A percentile compares a stretch with the other conserved stretches of the same genome.
Evolutionary conservation across 2,888 invertebrate species (phyloP).

Genomic region (Temnothorax rugatulus): DNA sequence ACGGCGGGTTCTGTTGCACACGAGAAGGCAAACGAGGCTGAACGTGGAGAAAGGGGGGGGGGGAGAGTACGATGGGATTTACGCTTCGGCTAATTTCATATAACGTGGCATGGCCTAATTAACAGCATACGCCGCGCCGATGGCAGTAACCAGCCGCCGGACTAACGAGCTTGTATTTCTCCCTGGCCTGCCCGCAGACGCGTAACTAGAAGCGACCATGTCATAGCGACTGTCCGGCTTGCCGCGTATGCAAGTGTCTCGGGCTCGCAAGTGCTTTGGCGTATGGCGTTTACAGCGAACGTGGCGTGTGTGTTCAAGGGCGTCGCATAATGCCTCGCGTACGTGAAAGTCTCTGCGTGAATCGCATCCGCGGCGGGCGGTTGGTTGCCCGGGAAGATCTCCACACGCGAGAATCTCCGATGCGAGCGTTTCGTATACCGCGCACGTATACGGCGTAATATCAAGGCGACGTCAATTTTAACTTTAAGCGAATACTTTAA

Average conservation of each 20-base stretch:
- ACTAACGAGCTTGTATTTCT: conserved; percentile 56
- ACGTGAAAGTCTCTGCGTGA: conserved; percentile 25
- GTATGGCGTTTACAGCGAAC: not conserved
- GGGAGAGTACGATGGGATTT: conserved; percentile 56
- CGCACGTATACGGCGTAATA: not conserved
- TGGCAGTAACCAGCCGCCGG: not conserved
- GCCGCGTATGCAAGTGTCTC: not conserved
- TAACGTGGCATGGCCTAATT: conserved; percentile 65
- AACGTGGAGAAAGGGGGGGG: conserved; percentile 19
- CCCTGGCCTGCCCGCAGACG: not conserved
- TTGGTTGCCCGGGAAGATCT: conserved; percentile 1
- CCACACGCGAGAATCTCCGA: conserved; percentile 9
- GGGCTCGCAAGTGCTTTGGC: not conserved
- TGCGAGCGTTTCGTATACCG: not conserved
- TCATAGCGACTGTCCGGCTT: conserved; percentile 2
- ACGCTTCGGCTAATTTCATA: conserved; percentile 68
- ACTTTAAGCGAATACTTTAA: not conserved
- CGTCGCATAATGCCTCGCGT: conserved; percentile 36
- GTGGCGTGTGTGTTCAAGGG: conserved; percentile 38
- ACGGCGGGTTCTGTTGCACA: conserved; percentile 51
- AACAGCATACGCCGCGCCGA: conserved; percentile 46
- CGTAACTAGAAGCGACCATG: conserved; percentile 29
- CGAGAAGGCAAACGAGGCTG: not conserved
- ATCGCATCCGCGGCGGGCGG: not conserved
- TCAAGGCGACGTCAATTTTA: not conserved